These are phyloP conservation scores for Leucozona laternaria DNA, from an alignment of 2,888 invertebrate genomes.

Conservation along the genomic window DNA sequence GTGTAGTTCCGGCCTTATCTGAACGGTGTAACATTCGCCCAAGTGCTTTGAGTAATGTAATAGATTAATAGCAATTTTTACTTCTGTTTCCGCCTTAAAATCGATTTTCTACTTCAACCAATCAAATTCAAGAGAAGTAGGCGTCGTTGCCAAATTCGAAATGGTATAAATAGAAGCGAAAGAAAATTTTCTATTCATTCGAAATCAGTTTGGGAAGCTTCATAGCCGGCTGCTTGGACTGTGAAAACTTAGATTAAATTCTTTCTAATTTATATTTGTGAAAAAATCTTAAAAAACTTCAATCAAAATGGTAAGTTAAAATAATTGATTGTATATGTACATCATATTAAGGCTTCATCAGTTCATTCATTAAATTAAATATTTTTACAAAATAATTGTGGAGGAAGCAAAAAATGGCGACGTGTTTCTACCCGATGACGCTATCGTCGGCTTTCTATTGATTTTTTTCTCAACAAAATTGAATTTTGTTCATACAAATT, in stretches of 20 bases:
- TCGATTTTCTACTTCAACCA: conserved; percentile 61
- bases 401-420: conserved; percentile 43
- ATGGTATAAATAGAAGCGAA: conserved; percentile 86
- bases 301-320: conserved; percentile 62
- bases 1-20: too few relatives aligned
- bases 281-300: conserved; percentile 51
- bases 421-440: conserved; percentile 61
- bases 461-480: background rate
- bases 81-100: conserved; percentile 34
- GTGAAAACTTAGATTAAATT: conserved; percentile 78
- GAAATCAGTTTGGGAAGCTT: conserved; percentile 88
- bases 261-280: conserved; percentile 77
- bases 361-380: background rate
- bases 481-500: too few relatives aligned
- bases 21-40: background rate
- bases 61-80: conserved; percentile 2
- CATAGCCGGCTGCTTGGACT: conserved; percentile 88
- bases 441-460: conserved; percentile 21
- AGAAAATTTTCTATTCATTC: conserved; percentile 83
- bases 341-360: background rate
- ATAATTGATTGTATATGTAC: too few relatives aligned
- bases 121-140: conserved; percentile 76
- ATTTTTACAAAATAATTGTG: background rate
- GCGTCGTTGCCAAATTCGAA: conserved; percentile 75
- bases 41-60: conserved; percentile 16